A percentile compares a stretch with the other conserved stretches of the same genome.
These are phyloP conservation scores for Platypus cylindrus DNA, from an alignment of 2,888 invertebrate genomes.

Conservation along the genomic window DNA sequence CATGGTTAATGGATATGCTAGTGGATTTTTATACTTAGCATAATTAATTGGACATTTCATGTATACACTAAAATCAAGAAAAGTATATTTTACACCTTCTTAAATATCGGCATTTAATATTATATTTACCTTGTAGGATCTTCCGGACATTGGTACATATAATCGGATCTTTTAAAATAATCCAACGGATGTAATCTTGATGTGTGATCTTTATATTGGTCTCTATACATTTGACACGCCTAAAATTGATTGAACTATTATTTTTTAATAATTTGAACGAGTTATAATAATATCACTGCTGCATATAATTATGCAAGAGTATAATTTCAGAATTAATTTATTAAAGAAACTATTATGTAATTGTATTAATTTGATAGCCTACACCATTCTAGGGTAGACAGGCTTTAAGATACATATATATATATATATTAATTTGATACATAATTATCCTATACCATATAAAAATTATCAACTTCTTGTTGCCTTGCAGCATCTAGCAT, in stretches of 20 bases:
- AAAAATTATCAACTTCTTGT: conserved; percentile 37
- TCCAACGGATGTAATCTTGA: conserved; percentile 43
- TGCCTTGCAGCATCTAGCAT: conserved; percentile 33
- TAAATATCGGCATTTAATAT: neutral
- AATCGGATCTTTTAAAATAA: conserved; percentile 42
- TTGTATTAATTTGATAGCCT: too few species aligned
- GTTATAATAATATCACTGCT: too few species aligned
- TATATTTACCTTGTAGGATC: conserved; percentile 38
- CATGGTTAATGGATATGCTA: conserved; percentile 39
- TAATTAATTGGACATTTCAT: conserved; percentile 43
- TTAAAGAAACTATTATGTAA: too few species aligned
- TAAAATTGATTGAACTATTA: conserved; percentile 20
- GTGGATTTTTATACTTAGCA: conserved; percentile 46
- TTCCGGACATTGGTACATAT: conserved; percentile 43
- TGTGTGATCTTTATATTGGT: conserved; percentile 48
- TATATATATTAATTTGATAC: too few species aligned
- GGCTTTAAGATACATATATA: too few species aligned
- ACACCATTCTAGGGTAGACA: too few species aligned
- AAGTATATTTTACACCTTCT: neutral
- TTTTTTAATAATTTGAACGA: too few species aligned
- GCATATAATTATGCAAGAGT: too few species aligned
- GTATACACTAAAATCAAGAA: conserved; percentile 36
- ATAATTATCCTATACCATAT: conserved; percentile 32
- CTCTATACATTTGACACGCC: conserved; percentile 46
- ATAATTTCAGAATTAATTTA: too few species aligned